A percentile compares a stretch with the other conserved stretches of the same genome.
These are phyloP conservation scores for Lepidochrysops patricia DNA, from an alignment of 2,888 invertebrate species.

Conservation along the genomic window DNA sequence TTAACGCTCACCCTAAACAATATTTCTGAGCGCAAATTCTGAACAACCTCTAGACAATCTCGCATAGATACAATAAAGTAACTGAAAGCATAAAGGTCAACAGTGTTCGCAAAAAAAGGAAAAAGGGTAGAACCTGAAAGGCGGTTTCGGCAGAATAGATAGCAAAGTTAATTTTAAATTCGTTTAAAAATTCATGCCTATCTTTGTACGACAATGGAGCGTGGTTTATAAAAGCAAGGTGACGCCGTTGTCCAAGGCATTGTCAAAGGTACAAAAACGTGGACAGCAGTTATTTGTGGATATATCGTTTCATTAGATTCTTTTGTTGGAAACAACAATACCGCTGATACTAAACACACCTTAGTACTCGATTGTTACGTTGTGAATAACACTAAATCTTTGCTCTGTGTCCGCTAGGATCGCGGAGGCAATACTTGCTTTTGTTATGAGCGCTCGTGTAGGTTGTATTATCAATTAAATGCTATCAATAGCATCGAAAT, in stretches of 20 bases:
- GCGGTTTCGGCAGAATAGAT: neutral
- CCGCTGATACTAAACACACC: constrained; percentile 3
- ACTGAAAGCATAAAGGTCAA: neutral
- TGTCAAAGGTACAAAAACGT: constrained; percentile 9
- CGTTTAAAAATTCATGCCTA: constrained; percentile 2
- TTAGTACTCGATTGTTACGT: constrained; percentile 4
- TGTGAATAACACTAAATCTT: constrained; percentile 3
- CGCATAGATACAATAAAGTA: neutral
- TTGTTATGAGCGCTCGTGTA: neutral
- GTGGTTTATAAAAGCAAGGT: constrained; percentile 8
- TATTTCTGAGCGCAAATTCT: neutral
- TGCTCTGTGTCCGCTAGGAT: neutral
- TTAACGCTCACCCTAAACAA: neutral
- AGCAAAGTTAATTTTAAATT: neutral
- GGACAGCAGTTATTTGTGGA: constrained; percentile 11
- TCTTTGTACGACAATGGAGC: constrained; percentile 2
- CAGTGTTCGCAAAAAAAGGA: neutral
- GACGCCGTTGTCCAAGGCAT: constrained; percentile 4
- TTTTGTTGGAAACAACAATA: constrained; percentile 12
- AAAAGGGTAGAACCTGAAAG: neutral
- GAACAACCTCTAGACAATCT: neutral
- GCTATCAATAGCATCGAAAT: neutral
- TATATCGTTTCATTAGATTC: constrained; percentile 13
- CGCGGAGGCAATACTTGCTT: neutral
- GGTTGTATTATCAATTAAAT: neutral